Evolutionary conservation across 2,113 vertebrate species (phyloP), one percentile per base, ranked within the genome.

Genomic region (Smithornis capensis): DNA sequence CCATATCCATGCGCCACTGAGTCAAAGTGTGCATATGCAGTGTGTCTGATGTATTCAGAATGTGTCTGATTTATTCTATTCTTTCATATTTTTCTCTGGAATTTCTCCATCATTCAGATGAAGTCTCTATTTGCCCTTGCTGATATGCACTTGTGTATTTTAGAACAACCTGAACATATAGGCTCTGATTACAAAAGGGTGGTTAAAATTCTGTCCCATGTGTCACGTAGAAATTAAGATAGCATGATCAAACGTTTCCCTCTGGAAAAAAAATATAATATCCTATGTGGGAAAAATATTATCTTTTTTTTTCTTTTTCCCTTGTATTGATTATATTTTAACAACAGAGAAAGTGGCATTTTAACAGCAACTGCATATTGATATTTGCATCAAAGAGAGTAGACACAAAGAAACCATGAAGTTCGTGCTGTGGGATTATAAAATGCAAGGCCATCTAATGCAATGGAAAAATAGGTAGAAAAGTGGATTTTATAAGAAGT

Each of bases 171-270:
- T 38, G 40, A 59, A 52, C 4, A 4, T 33, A 3, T 2, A 49
- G 0, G 0, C 7, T 38, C 4, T 59, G 59, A 71, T 21, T 1
- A 82, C 14, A 79, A 94, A 64, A 49, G 2, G 0, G 0, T 47
- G 22, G 15, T 29, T 74, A 19, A 63, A 90, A 89, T 71, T 60
- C 24, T 63, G 1, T 21, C 19, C 5, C 4, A 19, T 4, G 1
- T 33, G 17, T 60, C 28, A 82, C 8, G 6, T 3, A 52, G 45
- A n/a, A 89, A 84, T 59, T 56, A 76, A 71, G 49, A 40, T 10
- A 78, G 73, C 10, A 31, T 31, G 4, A 78, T 47, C 19, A 59
- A 50, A 81, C 18, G 14, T 87, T 7, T 78, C 18, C 23, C 8
- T 81, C 19, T 64, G 35, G 35, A 71, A 4, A 78, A 74, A 92